phyloP scores from a whole-genome alignment of 2,888 invertebrate genomes.

The Timema podura region DNA sequence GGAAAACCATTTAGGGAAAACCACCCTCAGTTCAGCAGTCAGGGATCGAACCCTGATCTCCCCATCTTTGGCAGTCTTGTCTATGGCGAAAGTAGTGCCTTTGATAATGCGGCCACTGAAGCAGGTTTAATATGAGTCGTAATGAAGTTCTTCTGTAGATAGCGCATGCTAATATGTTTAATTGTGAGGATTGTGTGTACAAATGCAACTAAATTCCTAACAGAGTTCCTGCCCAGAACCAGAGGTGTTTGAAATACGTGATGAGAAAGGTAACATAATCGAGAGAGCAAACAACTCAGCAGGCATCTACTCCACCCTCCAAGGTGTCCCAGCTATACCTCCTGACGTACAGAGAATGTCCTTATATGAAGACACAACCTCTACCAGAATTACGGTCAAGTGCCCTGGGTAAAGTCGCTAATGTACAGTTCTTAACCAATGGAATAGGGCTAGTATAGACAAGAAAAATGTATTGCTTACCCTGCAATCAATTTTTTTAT shows the following conservation, averaged over 20 bases:
- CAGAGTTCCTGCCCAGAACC: conserved; percentile 48
- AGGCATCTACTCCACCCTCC: conserved; percentile 54
- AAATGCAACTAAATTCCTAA: too few relatives aligned
- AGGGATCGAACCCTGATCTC: too few relatives aligned
- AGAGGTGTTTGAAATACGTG: conserved; percentile 50
- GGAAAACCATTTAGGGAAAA: too few relatives aligned
- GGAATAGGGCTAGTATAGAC: not conserved
- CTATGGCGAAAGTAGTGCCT: too few relatives aligned
- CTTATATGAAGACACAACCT: conserved; percentile 43
- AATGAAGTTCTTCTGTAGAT: too few relatives aligned
- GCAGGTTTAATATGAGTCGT: too few relatives aligned
- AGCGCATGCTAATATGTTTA: too few relatives aligned
- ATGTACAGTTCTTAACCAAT: conserved; percentile 19
- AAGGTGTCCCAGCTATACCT: conserved; percentile 47
- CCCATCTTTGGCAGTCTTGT: too few relatives aligned
- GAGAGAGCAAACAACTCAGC: conserved; percentile 59
- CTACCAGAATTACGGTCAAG: conserved; percentile 42
- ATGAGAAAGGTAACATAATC: conserved; percentile 50
- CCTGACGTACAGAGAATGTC: conserved; percentile 46
- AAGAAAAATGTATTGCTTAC: not conserved
- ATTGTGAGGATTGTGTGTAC: too few relatives aligned
- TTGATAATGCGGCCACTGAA: too few relatives aligned
- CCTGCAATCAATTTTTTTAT: too few relatives aligned
- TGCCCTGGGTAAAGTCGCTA: conserved; percentile 49
- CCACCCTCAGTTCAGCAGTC: too few relatives aligned